Base-by-base conservation (phyloP, 2,888 invertebrate species). In the Elmis aenea region DNA sequence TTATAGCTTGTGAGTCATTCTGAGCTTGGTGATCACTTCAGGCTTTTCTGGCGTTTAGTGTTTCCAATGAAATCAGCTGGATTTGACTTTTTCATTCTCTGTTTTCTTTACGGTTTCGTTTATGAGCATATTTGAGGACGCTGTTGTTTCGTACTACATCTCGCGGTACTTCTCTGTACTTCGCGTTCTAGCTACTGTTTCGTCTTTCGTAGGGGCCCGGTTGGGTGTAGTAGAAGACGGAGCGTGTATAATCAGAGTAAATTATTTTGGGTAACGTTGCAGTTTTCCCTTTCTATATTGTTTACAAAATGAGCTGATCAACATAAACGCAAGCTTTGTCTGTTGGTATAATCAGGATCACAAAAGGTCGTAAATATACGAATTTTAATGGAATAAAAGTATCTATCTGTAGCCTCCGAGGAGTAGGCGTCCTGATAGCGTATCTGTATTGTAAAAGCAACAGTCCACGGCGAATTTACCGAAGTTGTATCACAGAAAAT, bases 51-150 rank as follows among this genome's bases (percentile, higher is more conserved):
- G 31, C 44, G 46, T 52, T 52, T 50, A 52, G 50, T 52, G 45
- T 52, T 52, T 44, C 47, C 49, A 50, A 50, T 52, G 49, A 50
- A 52, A 50, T 52, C 50, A 49, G 49, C 50, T 47, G 49, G 49
- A 50, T 52, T 48, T 49, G 47, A 48, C 48, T 48, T 46, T 47
- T 48, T 48, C 48, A 38, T 45, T 46, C 43, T 36, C 33, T 38
- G 43, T 46, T 42, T 49, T 46, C 42, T 50, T 48, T 52, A 50
- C 50, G 40, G 38, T 36, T 41, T 38, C 45, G 41, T 51, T 47
- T 47, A 45, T 39, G 45, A 38, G 41, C 44, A 44, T 42, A 46
- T 46, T 46, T 46, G 44, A 31, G 38, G 46, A 44, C 39, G 33
- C 32, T 37, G 39, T 39, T 41, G 44, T 41, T 44, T 41, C 43